Evolutionary conservation across 1,140 invertebrate genomes (phyloP).

Genomic region (Meloidogyne chitwoodi): DNA sequence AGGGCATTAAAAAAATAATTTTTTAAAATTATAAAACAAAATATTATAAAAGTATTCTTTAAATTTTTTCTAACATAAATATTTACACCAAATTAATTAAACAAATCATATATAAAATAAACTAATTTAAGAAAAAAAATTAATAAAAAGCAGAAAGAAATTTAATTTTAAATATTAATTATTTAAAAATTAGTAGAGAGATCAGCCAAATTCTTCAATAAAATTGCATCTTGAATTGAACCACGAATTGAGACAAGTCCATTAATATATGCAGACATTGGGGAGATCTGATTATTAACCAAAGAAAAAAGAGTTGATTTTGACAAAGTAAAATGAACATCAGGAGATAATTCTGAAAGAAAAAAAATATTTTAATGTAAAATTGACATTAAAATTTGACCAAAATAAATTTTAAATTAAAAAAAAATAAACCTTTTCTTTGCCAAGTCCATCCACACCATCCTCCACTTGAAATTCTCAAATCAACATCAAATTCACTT

Average conservation of each 20-base stretch:
- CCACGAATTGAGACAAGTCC: slow-evolving; percentile 35
- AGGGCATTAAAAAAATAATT: too few species aligned
- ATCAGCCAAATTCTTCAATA: slow-evolving; percentile 33
- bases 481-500: slow-evolving; percentile 22
- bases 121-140: too few species aligned
- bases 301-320: slow-evolving; percentile 25
- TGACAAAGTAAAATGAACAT: slow-evolving; percentile 17
- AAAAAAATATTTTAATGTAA: too few species aligned
- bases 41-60: too few species aligned
- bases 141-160: too few species aligned
- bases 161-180: too few species aligned
- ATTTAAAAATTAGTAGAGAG: neutral
- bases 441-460: slow-evolving; percentile 26
- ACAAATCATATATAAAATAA: too few species aligned
- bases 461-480: neutral
- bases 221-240: slow-evolving; percentile 27
- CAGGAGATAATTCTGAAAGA: neutral
- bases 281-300: slow-evolving; percentile 28
- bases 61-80: too few species aligned
- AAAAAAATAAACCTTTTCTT: neutral
- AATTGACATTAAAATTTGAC: too few species aligned
- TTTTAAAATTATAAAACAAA: too few species aligned
- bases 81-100: too few species aligned
- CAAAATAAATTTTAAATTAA: too few species aligned
- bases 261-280: slow-evolving; percentile 40